Evolutionary conservation across 2,113 vertebrate species (phyloP).

Genomic region (Ictidomys tridecemlineatus): DNA sequence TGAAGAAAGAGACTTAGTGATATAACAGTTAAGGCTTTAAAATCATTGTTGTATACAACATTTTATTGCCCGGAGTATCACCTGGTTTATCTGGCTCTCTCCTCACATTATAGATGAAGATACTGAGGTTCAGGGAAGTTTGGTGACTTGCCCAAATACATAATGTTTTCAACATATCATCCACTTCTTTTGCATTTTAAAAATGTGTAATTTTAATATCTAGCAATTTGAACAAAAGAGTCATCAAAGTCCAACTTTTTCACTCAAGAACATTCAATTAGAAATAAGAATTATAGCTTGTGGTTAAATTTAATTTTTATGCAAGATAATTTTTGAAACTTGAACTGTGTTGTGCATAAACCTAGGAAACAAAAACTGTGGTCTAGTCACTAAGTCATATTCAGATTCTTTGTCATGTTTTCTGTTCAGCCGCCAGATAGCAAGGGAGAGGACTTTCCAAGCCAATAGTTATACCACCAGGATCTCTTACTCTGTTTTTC

Average conservation of each 20-base stretch:
- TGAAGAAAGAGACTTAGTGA: neutral
- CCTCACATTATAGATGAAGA: neutral
- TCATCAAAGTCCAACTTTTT: conserved; percentile 13
- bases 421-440: neutral
- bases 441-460: neutral
- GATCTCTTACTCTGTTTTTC: neutral
- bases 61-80: neutral
- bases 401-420: neutral
- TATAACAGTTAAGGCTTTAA: neutral
- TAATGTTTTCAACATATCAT: neutral
- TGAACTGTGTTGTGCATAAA: neutral
- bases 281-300: neutral
- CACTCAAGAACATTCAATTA: neutral
- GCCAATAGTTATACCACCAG: neutral
- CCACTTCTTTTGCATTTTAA: neutral
- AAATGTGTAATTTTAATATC: neutral
- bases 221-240: neutral
- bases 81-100: neutral
- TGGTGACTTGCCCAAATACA: neutral
- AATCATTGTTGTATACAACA: neutral
- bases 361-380: neutral
- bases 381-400: neutral
- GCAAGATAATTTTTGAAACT: neutral
- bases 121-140: neutral
- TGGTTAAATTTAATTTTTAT: conserved; percentile 31